A percentile compares a stretch with the other conserved stretches of the same genome.
These are phyloP conservation scores for Ichneumoninae sp. DNA, from an alignment of 2,888 invertebrate genomes.

Conservation along the genomic window DNA sequence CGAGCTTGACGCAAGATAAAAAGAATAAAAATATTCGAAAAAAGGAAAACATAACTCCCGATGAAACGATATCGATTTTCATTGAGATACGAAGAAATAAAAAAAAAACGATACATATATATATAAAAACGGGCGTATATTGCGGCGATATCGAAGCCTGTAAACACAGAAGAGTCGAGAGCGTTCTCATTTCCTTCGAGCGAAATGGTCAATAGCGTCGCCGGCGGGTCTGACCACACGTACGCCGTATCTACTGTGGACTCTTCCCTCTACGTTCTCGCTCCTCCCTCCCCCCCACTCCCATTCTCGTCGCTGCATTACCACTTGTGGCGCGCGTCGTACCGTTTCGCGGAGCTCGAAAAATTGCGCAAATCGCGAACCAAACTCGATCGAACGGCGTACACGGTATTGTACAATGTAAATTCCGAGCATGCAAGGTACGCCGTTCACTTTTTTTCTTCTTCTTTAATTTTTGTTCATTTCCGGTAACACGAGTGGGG, in stretches of 20 bases:
- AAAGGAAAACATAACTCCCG: constrained; percentile 4
- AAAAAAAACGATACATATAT: background rate
- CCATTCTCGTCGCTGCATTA: constrained; percentile 21
- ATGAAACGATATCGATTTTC: constrained; percentile 36
- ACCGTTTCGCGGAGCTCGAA: constrained; percentile 12
- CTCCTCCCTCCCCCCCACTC: constrained; percentile 19
- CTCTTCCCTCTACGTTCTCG: constrained; percentile 11
- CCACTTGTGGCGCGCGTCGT: constrained; percentile 61
- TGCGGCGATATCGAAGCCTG: constrained; percentile 22
- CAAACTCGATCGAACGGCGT: constrained; percentile 34
- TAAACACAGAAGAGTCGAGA: constrained; percentile 45
- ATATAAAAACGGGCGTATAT: constrained; percentile 6
- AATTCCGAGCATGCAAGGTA: background rate
- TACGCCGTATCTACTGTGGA: constrained; percentile 59
- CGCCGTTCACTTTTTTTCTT: background rate
- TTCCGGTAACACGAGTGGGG: background rate
- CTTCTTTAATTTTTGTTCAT: background rate
- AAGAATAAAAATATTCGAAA: constrained; percentile 7
- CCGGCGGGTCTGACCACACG: constrained; percentile 64
- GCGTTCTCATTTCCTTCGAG: constrained; percentile 59
- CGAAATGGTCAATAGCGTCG: constrained; percentile 62
- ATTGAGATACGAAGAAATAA: constrained; percentile 4
- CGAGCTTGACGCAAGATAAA: constrained; percentile 12
- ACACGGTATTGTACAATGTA: constrained; percentile 15
- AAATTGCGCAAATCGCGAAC: constrained; percentile 48